Percentiles rank a stretch among this genome's conserved stretches.
Conservation (phyloP, 2,888 invertebrate species). For the Ptilodon capucinus region DNA sequence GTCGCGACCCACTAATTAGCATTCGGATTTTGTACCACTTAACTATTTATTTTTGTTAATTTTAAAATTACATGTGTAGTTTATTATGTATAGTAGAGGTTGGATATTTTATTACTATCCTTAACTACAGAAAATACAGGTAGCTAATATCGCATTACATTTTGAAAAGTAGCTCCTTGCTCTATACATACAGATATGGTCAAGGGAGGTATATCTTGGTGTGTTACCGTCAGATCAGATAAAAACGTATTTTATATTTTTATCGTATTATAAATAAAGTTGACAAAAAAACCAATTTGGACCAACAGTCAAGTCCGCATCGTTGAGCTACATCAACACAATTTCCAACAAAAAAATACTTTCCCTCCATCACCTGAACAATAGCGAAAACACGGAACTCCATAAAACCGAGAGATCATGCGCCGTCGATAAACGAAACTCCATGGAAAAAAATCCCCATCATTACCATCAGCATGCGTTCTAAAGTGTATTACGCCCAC, state of each 20-base stretch:
- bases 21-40: background rate
- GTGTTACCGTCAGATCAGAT: too few relatives aligned
- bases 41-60: background rate
- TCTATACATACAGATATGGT: too few relatives aligned
- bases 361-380: constrained; percentile 28
- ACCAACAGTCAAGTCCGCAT: background rate
- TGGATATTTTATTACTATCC: too few relatives aligned
- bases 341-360: constrained; percentile 12
- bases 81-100: too few relatives aligned
- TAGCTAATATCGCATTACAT: too few relatives aligned
- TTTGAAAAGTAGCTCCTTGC: too few relatives aligned
- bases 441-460: constrained; percentile 5
- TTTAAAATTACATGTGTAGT: too few relatives aligned
- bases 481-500: constrained; percentile 11
- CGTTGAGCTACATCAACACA: background rate
- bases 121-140: too few relatives aligned
- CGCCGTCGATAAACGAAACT: constrained; percentile 11
- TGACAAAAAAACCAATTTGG: background rate
- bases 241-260: too few relatives aligned
- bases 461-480: constrained; percentile 6
- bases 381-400: constrained; percentile 28
- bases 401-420: constrained; percentile 7
- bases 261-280: background rate
- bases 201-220: too few relatives aligned
- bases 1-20: background rate